A percentile compares a stretch with the other conserved stretches of the same genome.
Conservation (phyloP, 2,888 invertebrate genomes). For the Thymelicus lineola region DNA sequence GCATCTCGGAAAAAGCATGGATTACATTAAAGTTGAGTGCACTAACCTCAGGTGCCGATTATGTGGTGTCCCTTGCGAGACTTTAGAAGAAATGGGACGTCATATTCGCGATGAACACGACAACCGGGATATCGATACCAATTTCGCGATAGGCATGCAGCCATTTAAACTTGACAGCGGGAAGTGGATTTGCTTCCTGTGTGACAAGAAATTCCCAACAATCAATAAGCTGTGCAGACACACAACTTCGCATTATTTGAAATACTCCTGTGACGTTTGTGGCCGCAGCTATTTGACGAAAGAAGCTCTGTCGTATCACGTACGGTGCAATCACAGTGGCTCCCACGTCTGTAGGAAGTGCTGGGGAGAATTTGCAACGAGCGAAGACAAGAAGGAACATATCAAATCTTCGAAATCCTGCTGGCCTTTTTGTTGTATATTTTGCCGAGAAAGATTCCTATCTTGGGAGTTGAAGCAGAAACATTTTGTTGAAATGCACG, state of each 20-base stretch:
- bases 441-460: conserved; percentile 68
- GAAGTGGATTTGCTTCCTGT: conserved; percentile 64
- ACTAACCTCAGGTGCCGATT: conserved; percentile 64
- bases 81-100: conserved; percentile 57
- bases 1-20: conserved; percentile 61
- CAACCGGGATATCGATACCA: conserved; percentile 54
- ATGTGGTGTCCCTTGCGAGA: conserved; percentile 56
- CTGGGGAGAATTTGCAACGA: conserved; percentile 63
- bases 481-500: conserved; percentile 62
- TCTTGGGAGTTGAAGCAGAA: conserved; percentile 71
- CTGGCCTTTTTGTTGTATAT: conserved; percentile 64
- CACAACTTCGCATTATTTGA: conserved; percentile 67
- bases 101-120: conserved; percentile 63
- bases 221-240: conserved; percentile 67
- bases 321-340: conserved; percentile 63
- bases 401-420: conserved; percentile 60
- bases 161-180: conserved; percentile 66
- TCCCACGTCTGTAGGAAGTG: conserved; percentile 67
- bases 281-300: conserved; percentile 65
- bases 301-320: conserved; percentile 69
- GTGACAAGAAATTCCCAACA: conserved; percentile 62
- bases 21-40: conserved; percentile 71
- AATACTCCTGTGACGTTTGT: conserved; percentile 71
- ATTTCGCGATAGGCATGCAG: conserved; percentile 65
- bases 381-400: conserved; percentile 62